Base-by-base conservation (phyloP, 1,140 invertebrate genomes). In the Aplysia californica region DNA sequence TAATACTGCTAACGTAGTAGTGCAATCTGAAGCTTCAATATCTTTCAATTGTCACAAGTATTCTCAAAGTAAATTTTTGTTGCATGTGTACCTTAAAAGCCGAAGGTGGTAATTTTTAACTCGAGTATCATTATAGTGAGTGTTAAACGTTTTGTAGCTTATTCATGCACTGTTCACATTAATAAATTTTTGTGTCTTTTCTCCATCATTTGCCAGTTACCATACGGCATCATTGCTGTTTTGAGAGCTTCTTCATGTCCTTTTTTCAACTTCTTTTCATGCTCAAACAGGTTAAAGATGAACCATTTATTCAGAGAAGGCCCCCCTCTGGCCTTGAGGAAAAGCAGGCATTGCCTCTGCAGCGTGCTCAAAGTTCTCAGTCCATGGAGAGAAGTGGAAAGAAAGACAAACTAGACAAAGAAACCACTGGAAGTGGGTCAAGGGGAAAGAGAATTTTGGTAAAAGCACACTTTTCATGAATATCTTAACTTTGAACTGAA, bases 401-500 rank as follows among this genome's bases (percentile, higher is more conserved):
- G 36, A 29, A 31, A 26, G 61, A 73, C 18, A 58, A 73, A 61
- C 41, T 36, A 39, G 39, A 36, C 5, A 50, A n/a, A 50, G 44
- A 50, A n/a, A 50, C 44, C 44, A 44, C 44, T 56, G 72, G 61
- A 21, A 75, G 72, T 75, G 72, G 59, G 21, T 75, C 72, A 29
- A 75, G 35, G 31, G 61, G 72, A 29, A 75, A 55, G 33, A 75
- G 72, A 66, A 31, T 75, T 35, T 26, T 75, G 61, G 72, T 75
- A 64, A 50, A 38, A 2, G 56, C 1, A 23, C 38, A 26, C 3
- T 61, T 38, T 21, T 68, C 21, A 38, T 55, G 20, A 31, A 58
- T 21, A 18, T 72, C n/a, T 72, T 72, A 31, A 35, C 21, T 58
- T 50, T 36, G 3, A n/a, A 50, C 58, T 55, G 21, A 72, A 31